Evolutionary conservation across 1,140 invertebrate genomes (phyloP).

Genomic region (Drosophila sechellia): DNA sequence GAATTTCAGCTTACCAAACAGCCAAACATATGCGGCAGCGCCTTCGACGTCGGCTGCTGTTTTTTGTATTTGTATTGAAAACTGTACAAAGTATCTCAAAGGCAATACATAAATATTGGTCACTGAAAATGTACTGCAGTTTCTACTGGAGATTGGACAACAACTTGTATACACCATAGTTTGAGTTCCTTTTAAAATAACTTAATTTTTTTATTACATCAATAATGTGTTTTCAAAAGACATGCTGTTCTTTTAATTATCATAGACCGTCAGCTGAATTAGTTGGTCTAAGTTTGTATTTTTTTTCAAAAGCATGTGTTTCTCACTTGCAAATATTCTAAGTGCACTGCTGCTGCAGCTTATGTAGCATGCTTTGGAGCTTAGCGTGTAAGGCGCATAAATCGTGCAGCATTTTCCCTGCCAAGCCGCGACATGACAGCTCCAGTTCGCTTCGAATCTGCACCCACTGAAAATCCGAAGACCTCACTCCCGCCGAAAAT

Average conservation of each 20-base stretch:
- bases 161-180: no score
- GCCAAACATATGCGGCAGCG: conserved; percentile 62
- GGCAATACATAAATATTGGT: no score
- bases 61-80: neutral
- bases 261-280: no score
- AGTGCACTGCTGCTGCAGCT: conserved; percentile 56
- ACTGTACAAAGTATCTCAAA: neutral
- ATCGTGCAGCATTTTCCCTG: conserved; percentile 55
- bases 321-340: neutral
- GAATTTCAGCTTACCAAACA: conserved; percentile 78
- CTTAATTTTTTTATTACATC: no score
- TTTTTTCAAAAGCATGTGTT: neutral
- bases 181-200: no score
- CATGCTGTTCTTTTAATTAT: no score
- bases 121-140: no score
- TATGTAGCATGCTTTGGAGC: conserved; percentile 79
- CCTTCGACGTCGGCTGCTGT: conserved; percentile 16
- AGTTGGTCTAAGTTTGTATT: no score
- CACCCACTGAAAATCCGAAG: conserved; percentile 3
- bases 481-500: conserved; percentile 32
- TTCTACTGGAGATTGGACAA: no score
- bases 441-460: conserved; percentile 20
- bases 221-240: no score
- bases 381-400: conserved; percentile 80
- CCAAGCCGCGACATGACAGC: conserved; percentile 56